phyloP scores from a whole-genome alignment of 2,797 vertebrate species.

The Furcifer pardalis region DNA sequence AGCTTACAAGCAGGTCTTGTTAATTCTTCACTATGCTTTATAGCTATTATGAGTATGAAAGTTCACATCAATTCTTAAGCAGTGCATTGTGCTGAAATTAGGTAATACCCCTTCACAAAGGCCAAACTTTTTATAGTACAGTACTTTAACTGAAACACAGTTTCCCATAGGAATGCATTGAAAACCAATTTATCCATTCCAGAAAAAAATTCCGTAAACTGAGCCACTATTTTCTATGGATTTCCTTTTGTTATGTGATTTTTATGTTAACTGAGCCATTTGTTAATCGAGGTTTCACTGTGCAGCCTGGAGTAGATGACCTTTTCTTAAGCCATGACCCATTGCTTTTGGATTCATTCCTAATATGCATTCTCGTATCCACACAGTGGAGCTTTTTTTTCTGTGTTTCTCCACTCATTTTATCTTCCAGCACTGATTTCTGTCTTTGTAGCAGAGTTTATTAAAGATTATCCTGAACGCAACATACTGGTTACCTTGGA shows the following conservation, averaged over 20 bases:
- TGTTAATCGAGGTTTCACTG: too few relatives aligned
- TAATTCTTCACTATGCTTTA: slow-evolving; percentile 56
- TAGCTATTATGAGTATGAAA: slow-evolving; percentile 9
- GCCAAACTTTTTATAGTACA: slow-evolving; percentile 9
- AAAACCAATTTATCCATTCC: too few relatives aligned
- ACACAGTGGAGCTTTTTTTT: background rate
- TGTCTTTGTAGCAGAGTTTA: background rate
- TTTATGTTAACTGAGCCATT: too few relatives aligned
- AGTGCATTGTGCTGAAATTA: slow-evolving; percentile 35
- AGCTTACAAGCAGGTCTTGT: background rate
- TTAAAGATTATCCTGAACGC: background rate
- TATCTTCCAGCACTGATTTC: background rate
- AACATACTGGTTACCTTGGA: background rate
- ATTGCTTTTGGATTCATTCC: background rate
- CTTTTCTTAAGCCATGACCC: background rate
- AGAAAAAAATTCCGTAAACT: too few relatives aligned
- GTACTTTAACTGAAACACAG: too few relatives aligned
- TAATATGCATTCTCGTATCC: background rate
- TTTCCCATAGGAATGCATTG: too few relatives aligned
- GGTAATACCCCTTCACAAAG: slow-evolving; percentile 2
- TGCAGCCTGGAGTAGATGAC: background rate
- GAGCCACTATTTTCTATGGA: too few relatives aligned
- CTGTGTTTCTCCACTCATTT: background rate
- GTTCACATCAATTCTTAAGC: slow-evolving; percentile 41
- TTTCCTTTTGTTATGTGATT: too few relatives aligned